Base-by-base conservation (phyloP, 2,113 vertebrate genomes). In the Oreochromis tanganicae region DNA sequence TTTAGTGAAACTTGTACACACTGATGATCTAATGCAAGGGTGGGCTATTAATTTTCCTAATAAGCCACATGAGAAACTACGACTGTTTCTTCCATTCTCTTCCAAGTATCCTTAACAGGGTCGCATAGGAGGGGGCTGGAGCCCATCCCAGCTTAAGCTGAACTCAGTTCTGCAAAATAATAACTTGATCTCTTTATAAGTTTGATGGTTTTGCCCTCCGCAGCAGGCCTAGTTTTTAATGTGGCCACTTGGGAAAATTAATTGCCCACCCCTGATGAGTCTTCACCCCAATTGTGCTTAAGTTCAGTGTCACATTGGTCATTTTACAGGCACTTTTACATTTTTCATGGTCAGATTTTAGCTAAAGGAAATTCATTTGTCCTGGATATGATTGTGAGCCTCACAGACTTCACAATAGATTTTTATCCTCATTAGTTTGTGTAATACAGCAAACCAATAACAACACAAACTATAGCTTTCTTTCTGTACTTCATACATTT, bases 71-170 rank as follows among this genome's bases (percentile, higher is more conserved):
- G 36, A 68, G 36, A 68, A 41, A 68, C 36, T 21, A 41, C 4
- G 3, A 68, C 19, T 68, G 63, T 41, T 68, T 38, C 61, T 38
- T 68, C 34, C 11, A 38, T 68, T 68, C 34, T 66, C 34, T 68
- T 38, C 61, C 61, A 68, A 6, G 1, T 38, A 8, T 68, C 11
- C 34, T 68, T 38, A 21, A 12, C 61, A 3, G 17, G 61, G 34
- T 13, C 1, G 0, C 6, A 38, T 12, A 13, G 0, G 0, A 8
- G 61, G 34, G 10, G 5, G 34, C 61, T 13, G 61, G 61, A 66
- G 34, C 61, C 19, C n/a, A 38, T 38, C 61, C 61, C 34, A 38
- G 32, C 10, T 38, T 38, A 5, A 66, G 61, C 6, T 66, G 17
- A 66, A 66, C 61, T 38, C 61, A 66, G 61, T 68, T 38, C 61